Evolutionary conservation across 2,113 vertebrate species (phyloP), one percentile per base, ranked within the genome.

Genomic region (Scatophagus argus): DNA sequence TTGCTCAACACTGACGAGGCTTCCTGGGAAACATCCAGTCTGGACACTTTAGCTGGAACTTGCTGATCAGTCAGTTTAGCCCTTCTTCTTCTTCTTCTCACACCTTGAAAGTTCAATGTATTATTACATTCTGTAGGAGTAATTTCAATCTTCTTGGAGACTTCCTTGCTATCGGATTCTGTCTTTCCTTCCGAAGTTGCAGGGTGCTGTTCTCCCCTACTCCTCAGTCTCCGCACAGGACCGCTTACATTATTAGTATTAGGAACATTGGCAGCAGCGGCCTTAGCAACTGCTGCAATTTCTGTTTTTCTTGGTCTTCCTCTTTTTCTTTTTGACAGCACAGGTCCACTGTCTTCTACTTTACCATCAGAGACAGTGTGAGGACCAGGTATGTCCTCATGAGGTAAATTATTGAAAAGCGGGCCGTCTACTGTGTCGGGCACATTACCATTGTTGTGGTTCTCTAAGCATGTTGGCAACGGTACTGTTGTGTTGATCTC

Each of bases 251-350:
- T 39, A n/a, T 60, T 36, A 51, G 11, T 29, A 46, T 8, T 17
- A 71, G 46, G 5, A 62, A 31, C 7, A 3, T 3, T 17, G 21
- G 31, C 5, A 31, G 43, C 14, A 31, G 32, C 17, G 51, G 23
- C 8, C 19, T 47, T 11, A 14, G 39, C 16, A 55, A 13, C 27
- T 2, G 16, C 38, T 61, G 32, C 1, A 0, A 27, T 43, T 43
- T 83, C 74, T 4, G 38, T 3, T 83, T 74, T 88, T 60, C 25
- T 90, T 14, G 84, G 86, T 65, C 85, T 74, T 21, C 77, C 81
- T 74, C 88, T 77, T 74, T 19, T 87, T 77, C 43, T 82, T 79
- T 71, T 92, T 34, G 49, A 34, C 49, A 29, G 1, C 39, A 58
- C 51, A 23, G 63, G 10, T 12, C 10, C 65, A n/a, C 4, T 6